Evolutionary conservation across 2,888 invertebrate genomes (phyloP), one percentile per base, ranked within the genome.

Genomic region (Deilephila elpenor): DNA sequence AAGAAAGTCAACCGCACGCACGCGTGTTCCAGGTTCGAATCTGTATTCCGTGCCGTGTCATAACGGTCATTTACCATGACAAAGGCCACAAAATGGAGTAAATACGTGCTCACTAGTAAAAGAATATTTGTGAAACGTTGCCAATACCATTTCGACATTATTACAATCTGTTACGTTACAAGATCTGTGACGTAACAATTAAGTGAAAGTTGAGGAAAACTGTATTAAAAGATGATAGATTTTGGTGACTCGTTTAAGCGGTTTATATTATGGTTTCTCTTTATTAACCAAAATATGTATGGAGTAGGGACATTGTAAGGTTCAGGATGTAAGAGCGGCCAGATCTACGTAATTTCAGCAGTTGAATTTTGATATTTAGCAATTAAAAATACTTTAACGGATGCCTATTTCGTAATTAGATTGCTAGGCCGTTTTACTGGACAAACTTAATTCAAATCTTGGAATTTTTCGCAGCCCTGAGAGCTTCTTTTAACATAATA

Each of bases 81-180:
- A 64, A 64, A 44, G 76, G 74, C 44, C 74, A 70, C 74, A 77
- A 64, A 70, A 71, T 76, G 74, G 72, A 76, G 75, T 78, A 67
- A 83, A 76, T 85, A 87, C 86, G 86, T 88, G 86, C 78, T 74
- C 75, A 73, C 25, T 75, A 61, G 70, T 74, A 71, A 62, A 72
- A 71, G 72, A 79, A 77, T 64, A 73, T 62, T 77, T 75, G 32
- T 37, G 11, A 25, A 62, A 62, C 73, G 74, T 84, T 75, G 34
- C 79, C 80, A 87, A 88, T 71, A 62, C n/a, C 84, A 80, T 88
- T 84, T 84, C 88, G 74, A 83, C 86, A 88, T 71, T 85, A 78
- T 78, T 75, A 72, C 81, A 76, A 74, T 71, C 17, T 70, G 0
- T 0, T 59, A 72, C 78, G 75, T 86, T 83, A 17, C 19, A 67